A percentile compares a stretch with the other conserved stretches of the same genome.
phyloP scores from a whole-genome alignment of 2,113 vertebrate genomes.

The Chroicocephalus ridibundus region DNA sequence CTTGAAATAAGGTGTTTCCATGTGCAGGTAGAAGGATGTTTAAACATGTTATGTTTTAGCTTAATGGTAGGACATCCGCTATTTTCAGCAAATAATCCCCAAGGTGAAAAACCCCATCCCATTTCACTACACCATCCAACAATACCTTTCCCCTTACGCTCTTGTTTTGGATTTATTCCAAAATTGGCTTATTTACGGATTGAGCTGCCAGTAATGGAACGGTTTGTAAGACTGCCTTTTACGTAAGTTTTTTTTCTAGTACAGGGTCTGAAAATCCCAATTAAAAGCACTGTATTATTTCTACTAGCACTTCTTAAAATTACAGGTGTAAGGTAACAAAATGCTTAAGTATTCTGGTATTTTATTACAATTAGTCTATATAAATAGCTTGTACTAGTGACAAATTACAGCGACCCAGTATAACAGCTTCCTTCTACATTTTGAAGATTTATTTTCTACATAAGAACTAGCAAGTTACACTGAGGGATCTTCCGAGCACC shows the following conservation, averaged over 20 bases:
- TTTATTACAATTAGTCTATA: not conserved
- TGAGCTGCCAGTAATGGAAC: constrained; percentile 60
- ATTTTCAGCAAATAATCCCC: constrained; percentile 73
- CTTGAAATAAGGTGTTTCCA: constrained; percentile 62
- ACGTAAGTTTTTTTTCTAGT: not conserved
- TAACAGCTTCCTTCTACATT: not conserved
- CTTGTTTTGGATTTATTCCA: constrained; percentile 72
- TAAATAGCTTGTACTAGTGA: not conserved
- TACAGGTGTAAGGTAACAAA: not conserved
- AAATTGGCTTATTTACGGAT: constrained; percentile 67
- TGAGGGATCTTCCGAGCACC: not conserved
- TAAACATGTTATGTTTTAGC: constrained; percentile 66
- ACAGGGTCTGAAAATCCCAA: not conserved
- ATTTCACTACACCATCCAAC: constrained; percentile 66
- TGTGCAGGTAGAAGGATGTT: constrained; percentile 75
- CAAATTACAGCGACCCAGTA: not conserved
- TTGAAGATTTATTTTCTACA: not conserved
- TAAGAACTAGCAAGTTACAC: not conserved
- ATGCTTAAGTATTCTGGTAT: not conserved
- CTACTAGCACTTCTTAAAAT: not conserved
- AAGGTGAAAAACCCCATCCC: constrained; percentile 68
- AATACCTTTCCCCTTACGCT: constrained; percentile 70
- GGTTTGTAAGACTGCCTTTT: constrained; percentile 41
- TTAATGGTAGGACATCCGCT: constrained; percentile 78
- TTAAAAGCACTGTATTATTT: constrained; percentile 23